Conservation (phyloP, 2,113 vertebrate species). For the Platysteira castanea region DNA sequence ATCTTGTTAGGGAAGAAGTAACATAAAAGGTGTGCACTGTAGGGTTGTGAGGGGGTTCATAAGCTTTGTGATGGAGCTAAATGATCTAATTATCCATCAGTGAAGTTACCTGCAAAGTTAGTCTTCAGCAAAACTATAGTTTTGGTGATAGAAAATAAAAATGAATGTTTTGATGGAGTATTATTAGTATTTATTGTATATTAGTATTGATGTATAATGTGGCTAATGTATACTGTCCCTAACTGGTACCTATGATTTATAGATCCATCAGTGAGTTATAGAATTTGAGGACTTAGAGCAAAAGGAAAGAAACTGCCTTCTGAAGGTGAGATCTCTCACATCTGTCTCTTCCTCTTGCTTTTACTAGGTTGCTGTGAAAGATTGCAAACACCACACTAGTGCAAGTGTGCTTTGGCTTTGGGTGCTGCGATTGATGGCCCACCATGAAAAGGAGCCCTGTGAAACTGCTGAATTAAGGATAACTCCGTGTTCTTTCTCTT, state of each 20-base stretch:
- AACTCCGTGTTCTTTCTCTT: background rate
- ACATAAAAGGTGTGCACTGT: rapidly evolving
- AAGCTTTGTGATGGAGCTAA: background rate
- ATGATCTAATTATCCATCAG: background rate
- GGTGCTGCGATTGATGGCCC: background rate
- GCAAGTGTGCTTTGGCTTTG: background rate
- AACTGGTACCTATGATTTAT: background rate
- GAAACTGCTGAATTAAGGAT: background rate
- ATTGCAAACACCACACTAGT: background rate
- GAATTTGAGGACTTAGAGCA: background rate
- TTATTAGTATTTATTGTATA: background rate
- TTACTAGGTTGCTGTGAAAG: background rate
- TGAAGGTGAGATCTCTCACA: background rate
- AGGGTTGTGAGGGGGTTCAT: background rate
- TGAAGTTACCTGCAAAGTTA: background rate
- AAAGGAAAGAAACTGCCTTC: background rate
- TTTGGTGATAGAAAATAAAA: background rate
- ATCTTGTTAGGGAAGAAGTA: background rate
- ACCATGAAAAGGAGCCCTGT: background rate
- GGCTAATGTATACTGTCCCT: background rate
- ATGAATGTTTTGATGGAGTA: background rate
- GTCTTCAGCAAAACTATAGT: background rate
- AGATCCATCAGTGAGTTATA: background rate
- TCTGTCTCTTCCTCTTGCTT: background rate
- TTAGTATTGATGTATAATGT: background rate